Conservation (phyloP, 2,888 invertebrate species). For the Polyploca ridens region DNA sequence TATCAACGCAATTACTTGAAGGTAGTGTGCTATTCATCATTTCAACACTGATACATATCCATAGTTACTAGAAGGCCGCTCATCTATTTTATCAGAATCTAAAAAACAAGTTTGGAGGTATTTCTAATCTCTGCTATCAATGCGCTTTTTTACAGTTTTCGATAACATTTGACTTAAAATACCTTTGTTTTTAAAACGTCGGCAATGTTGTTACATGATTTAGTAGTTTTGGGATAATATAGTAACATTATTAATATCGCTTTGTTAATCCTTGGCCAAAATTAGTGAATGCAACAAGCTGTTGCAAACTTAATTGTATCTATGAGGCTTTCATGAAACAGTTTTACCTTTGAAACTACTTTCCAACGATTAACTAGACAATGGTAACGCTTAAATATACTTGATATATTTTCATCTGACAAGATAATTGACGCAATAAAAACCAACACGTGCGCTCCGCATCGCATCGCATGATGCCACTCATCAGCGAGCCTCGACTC, state of each 20-base stretch:
- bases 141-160: too few relatives aligned
- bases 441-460: slow-evolving; percentile 64
- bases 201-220: too few relatives aligned
- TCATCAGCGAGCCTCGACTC: slow-evolving; percentile 52
- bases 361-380: slow-evolving; percentile 45
- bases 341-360: slow-evolving; percentile 27
- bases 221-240: too few relatives aligned
- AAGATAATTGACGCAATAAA: slow-evolving; percentile 65
- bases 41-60: slow-evolving; percentile 31
- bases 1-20: slow-evolving; percentile 47
- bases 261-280: too few relatives aligned
- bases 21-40: slow-evolving; percentile 33
- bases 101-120: too few relatives aligned
- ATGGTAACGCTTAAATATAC: slow-evolving; percentile 53
- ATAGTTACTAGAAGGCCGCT: neutral
- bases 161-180: neutral
- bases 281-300: too few relatives aligned
- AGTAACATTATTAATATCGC: too few relatives aligned
- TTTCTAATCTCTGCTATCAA: too few relatives aligned
- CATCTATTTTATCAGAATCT: neutral
- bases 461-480: slow-evolving; percentile 70
- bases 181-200: neutral
- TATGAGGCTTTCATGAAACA: neutral
- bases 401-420: slow-evolving; percentile 64
- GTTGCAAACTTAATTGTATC: too few relatives aligned